Evolutionary conservation across 2,113 vertebrate genomes (phyloP), one percentile per base, ranked within the genome.

Genomic region (Rhinoderma darwinii): DNA sequence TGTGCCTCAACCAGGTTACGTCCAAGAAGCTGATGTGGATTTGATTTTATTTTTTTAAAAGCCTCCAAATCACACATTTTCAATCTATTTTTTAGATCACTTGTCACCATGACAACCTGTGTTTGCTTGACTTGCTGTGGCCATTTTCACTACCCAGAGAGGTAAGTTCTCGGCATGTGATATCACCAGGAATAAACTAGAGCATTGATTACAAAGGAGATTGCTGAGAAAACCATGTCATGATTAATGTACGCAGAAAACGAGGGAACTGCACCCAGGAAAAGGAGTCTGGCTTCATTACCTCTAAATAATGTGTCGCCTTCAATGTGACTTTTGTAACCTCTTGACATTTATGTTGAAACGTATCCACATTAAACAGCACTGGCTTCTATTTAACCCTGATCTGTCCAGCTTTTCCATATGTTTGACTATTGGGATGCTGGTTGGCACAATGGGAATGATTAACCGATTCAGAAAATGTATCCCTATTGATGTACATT

Each of bases 61-160:
- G 14, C n/a, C 15, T 25, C 37, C 25, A 47, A 75, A n/a, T 44
- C 73, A 3, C 41, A 15, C 15, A 27, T 44, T 47, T n/a, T 27
- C 20, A 78, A 51, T 78, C 35, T 18, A n/a, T 56, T 41, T 59
- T 76, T 56, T 81, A 37, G 32, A 35, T 81, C 54, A 25, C 10
- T 25, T 39, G 54, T 81, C 37, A 59, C 78, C 78, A 81, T 81
- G 51, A 22, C 47, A 81, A 81, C 78, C 35, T 61, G n/a, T 81
- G 30, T 61, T 80, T 41, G 78, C 37, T 5, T 61, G 78, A 81
- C 32, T 61, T 39, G 78, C 76, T 22, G 47, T 22, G 43, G 76
- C 78, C 78, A 81, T 59, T 61, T 41, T 59, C n/a, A 59, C 54
- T 61, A 39, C 78, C 78, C 78, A 61, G 78, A 32, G 78, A 61